Percentiles rank a stretch among this genome's conserved stretches.
Conservation (phyloP, 2,113 vertebrate species). For the Capreolus pygargus region DNA sequence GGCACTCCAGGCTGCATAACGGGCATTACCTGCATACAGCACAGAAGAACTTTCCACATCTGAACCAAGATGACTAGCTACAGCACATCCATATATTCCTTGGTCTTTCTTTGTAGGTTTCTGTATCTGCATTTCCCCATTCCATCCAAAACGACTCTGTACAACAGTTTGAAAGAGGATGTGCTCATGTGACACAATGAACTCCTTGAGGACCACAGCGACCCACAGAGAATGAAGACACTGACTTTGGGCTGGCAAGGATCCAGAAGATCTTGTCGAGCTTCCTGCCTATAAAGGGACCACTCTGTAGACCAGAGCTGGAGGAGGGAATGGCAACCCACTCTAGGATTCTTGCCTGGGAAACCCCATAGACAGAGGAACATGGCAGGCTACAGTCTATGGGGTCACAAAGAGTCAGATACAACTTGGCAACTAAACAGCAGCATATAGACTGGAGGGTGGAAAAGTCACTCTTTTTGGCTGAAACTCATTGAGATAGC, state of each 20-base stretch:
- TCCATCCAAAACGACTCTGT: slow-evolving; percentile 83
- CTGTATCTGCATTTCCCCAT: slow-evolving; percentile 81
- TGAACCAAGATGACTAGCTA: slow-evolving; percentile 81
- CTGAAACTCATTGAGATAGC: not conserved
- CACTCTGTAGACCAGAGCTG: not conserved
- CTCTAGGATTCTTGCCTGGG: not conserved
- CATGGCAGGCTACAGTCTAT: not conserved
- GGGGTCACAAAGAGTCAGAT: not conserved
- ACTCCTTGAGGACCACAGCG: not conserved
- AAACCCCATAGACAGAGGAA: not conserved
- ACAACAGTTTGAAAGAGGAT: not conserved
- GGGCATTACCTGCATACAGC: slow-evolving; percentile 83
- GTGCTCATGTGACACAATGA: not conserved
- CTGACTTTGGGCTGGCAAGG: too few species aligned
- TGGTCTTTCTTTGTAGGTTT: slow-evolving; percentile 82
- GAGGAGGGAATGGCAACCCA: not conserved
- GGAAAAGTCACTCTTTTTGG: too few species aligned
- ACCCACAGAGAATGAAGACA: not conserved
- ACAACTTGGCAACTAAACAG: not conserved
- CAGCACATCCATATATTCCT: slow-evolving; percentile 87
- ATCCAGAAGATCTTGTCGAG: not conserved
- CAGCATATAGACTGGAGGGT: not conserved
- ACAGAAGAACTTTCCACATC: slow-evolving; percentile 84
- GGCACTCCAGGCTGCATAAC: accelerated
- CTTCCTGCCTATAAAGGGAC: not conserved